Evolutionary conservation across 2,888 invertebrate genomes (phyloP).

Genomic region (Leucozona laternaria): DNA sequence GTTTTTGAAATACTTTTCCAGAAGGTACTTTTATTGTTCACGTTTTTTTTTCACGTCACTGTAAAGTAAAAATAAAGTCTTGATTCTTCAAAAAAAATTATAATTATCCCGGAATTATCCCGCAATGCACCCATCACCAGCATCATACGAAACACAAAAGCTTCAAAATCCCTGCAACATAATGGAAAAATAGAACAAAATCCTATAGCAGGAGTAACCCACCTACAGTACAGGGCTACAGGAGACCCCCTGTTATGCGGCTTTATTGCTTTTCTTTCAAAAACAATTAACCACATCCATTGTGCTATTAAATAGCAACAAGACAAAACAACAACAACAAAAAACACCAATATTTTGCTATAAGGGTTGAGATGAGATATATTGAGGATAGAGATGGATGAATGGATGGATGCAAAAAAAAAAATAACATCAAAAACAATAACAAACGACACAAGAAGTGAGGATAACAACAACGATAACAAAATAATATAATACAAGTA

Average conservation of each 20-base stretch:
- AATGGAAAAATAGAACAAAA: neutral
- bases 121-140: constrained; percentile 29
- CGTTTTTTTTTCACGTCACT: too few relatives aligned
- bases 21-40: too few relatives aligned
- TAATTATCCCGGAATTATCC: constrained; percentile 27
- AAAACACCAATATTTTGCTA: neutral
- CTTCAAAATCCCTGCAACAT: constrained; percentile 14
- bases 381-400: constrained; percentile 2
- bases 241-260: constrained; percentile 45
- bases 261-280: constrained; percentile 72
- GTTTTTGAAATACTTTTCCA: too few relatives aligned
- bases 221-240: neutral
- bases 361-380: constrained; percentile 12
- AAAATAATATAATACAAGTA: constrained; percentile 44
- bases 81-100: constrained; percentile 7
- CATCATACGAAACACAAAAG: neutral
- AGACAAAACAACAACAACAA: neutral
- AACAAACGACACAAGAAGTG: constrained; percentile 45
- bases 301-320: constrained; percentile 56
- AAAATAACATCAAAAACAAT: constrained; percentile 42
- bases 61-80: too few relatives aligned
- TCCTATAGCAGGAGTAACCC: neutral
- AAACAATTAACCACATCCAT: constrained; percentile 74
- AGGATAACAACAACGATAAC: constrained; percentile 14
- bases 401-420: constrained; percentile 48